These are phyloP conservation scores for Stratiomys singularior DNA, from an alignment of 2,888 invertebrate species.

Conservation along the genomic window DNA sequence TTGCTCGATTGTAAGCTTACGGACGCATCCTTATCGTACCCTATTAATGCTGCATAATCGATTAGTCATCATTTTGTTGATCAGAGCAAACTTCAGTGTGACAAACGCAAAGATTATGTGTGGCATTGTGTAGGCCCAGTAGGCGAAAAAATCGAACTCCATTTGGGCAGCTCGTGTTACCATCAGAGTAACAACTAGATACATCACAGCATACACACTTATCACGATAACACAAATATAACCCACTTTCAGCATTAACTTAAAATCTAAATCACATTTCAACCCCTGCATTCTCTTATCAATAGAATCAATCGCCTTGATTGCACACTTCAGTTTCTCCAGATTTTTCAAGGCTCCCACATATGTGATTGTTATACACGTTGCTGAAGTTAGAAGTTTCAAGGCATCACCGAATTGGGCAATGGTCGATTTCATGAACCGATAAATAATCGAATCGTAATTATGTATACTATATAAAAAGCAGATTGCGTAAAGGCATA, in stretches of 20 bases:
- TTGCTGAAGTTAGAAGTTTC: constrained; percentile 61
- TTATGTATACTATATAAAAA: constrained; percentile 58
- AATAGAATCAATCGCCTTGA: background rate
- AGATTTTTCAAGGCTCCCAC: constrained; percentile 59
- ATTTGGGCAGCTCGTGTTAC: constrained; percentile 57
- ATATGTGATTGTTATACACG: constrained; percentile 61
- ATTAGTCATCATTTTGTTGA: background rate
- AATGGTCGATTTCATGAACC: constrained; percentile 62
- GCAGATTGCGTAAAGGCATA: constrained; percentile 52
- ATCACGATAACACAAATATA: constrained; percentile 48
- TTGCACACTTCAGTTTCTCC: constrained; percentile 32
- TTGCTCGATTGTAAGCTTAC: too few relatives aligned
- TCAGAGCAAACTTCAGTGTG: background rate
- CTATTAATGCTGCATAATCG: constrained; percentile 1
- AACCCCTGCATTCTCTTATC: background rate
- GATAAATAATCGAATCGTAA: constrained; percentile 61
- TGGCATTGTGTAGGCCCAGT: background rate
- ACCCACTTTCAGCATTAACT: background rate
- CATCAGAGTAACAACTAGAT: constrained; percentile 52
- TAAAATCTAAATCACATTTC: background rate
- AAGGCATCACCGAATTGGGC: constrained; percentile 61
- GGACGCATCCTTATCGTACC: background rate
- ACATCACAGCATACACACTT: constrained; percentile 44
- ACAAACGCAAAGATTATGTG: background rate
- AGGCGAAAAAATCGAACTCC: background rate